Conservation (phyloP, 2,113 vertebrate genomes). For the Chaetorhynchus papuensis region DNA sequence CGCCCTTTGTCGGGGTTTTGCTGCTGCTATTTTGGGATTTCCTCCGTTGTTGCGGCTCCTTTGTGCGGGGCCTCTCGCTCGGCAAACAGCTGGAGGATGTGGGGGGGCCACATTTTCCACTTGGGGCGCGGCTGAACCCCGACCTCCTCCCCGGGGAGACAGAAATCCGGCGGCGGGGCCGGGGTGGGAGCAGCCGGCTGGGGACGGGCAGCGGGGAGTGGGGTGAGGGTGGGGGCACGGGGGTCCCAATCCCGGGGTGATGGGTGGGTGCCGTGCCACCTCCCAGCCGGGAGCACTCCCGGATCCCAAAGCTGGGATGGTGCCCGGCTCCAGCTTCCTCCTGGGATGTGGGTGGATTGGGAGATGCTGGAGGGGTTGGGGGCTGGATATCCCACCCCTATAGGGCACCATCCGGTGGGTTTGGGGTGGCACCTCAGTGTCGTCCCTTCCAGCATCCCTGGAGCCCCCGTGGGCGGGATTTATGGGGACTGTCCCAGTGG, state of each 20-base stretch:
- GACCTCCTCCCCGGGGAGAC: neutral
- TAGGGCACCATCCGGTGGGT: fast-evolving
- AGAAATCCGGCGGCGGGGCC: fast-evolving
- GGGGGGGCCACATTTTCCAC: constrained; percentile 67
- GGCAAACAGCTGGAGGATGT: constrained; percentile 76
- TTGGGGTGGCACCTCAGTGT: neutral
- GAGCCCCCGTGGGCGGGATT: neutral
- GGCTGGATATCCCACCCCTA: neutral
- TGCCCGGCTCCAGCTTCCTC: neutral
- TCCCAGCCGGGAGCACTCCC: too few species aligned
- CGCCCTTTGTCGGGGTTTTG: constrained; percentile 26
- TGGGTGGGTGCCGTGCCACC: neutral
- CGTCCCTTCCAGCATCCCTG: neutral
- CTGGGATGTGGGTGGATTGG: neutral
- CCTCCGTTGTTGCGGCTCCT: constrained; percentile 47
- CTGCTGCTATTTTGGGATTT: constrained; percentile 69
- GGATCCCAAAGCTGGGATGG: neutral
- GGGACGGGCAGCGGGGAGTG: fast-evolving
- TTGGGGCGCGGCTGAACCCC: neutral
- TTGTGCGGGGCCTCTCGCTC: constrained; percentile 43
- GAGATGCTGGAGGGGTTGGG: neutral
- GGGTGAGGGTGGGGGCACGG: too few species aligned
- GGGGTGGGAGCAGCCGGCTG: fast-evolving
- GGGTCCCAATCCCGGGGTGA: neutral
- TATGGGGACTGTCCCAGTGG: too few species aligned